Conservation (phyloP, 2,113 vertebrate species). For the Chaetops frenatus region DNA sequence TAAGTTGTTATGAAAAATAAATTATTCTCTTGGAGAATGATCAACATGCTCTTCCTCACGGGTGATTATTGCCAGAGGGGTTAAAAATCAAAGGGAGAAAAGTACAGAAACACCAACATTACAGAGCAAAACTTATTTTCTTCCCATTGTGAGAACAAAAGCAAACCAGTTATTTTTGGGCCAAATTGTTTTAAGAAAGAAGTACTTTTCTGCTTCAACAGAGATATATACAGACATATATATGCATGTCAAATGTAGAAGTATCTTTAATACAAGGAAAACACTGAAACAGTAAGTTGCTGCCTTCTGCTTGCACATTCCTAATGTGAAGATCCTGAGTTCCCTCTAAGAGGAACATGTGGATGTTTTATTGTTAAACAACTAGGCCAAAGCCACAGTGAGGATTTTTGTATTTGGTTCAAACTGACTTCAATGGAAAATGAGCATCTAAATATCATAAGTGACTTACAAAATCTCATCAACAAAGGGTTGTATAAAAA, state of each 20-base stretch:
- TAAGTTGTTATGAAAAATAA: not conserved
- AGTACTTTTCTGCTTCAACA: not conserved
- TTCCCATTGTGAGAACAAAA: not conserved
- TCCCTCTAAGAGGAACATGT: not conserved
- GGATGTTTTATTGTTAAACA: not conserved
- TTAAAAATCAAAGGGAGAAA: not conserved
- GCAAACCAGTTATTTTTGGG: not conserved
- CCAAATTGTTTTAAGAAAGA: not conserved
- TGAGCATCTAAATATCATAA: not conserved
- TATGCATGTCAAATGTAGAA: too few species aligned
- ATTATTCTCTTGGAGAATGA: not conserved
- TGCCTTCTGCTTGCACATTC: not conserved
- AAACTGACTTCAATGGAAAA: constrained; percentile 7
- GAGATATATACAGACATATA: not conserved
- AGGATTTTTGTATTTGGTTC: not conserved
- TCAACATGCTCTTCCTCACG: not conserved
- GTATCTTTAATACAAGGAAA: not conserved
- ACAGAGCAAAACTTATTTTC: not conserved
- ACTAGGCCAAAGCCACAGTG: not conserved
- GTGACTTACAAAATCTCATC: not conserved
- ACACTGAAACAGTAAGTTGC: not conserved
- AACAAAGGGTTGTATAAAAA: not conserved
- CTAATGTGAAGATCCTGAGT: not conserved
- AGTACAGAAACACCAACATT: not conserved
- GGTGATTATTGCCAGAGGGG: not conserved